These are phyloP conservation scores for Parasteatoda tepidariorum DNA, from an alignment of 1,140 invertebrate species.

Conservation along the genomic window DNA sequence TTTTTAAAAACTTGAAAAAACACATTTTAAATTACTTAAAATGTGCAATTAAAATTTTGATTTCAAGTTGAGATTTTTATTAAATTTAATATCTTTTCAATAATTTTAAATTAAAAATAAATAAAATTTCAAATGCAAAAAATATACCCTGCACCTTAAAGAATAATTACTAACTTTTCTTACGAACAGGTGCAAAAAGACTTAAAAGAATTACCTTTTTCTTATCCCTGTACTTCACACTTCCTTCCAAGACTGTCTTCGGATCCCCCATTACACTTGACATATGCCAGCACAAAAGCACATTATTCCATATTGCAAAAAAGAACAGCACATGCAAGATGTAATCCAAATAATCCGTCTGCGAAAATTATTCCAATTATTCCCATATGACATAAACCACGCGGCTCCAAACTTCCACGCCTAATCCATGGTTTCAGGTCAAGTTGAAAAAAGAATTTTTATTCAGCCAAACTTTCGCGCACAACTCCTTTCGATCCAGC, in stretches of 20 bases:
- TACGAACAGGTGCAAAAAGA: no score
- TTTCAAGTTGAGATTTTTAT: no score
- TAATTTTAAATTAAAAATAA: no score
- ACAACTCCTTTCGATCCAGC: neutral
- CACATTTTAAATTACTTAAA: no score
- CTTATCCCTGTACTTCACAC: constrained; percentile 88
- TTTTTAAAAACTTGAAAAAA: no score
- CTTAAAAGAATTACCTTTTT: constrained; percentile 81
- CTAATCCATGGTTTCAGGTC: neutral
- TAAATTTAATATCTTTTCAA: no score
- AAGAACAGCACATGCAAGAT: neutral
- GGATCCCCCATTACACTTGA: constrained; percentile 75
- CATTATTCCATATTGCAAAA: constrained; percentile 30
- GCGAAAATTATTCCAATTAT: neutral
- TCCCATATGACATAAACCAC: neutral
- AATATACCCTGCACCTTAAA: no score
- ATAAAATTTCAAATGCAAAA: no score
- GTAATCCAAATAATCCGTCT: neutral
- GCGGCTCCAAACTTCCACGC: neutral
- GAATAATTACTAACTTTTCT: no score
- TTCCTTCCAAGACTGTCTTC: constrained; percentile 85
- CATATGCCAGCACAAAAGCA: constrained; percentile 46
- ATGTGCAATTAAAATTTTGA: no score
- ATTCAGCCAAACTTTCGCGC: neutral
- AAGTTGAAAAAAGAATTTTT: neutral